Evolutionary conservation across 2,113 vertebrate genomes (phyloP).

Genomic region (Dicrurus megarhynchus): DNA sequence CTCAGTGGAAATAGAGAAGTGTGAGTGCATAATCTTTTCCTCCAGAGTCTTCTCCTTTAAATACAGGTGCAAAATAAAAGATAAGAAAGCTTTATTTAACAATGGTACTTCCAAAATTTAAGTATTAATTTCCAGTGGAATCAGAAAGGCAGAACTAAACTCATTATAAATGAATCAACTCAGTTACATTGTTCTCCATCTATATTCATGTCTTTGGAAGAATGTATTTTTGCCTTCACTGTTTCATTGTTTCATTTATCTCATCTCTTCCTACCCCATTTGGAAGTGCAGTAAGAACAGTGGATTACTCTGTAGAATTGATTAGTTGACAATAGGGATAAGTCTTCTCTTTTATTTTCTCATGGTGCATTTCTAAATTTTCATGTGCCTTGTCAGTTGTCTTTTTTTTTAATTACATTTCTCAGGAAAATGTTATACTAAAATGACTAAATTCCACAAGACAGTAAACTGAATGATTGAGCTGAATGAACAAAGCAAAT

Average conservation of each 20-base stretch:
- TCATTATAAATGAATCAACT: background rate
- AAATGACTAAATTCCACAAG: constrained; percentile 31
- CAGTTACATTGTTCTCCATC: background rate
- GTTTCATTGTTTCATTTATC: constrained; percentile 25
- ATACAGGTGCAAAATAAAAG: background rate
- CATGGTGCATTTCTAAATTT: background rate
- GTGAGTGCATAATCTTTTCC: background rate
- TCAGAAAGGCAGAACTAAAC: background rate
- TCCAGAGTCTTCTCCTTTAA: background rate
- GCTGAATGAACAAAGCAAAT: constrained; percentile 49
- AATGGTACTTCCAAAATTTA: background rate
- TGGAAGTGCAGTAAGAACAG: background rate
- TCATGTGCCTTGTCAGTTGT: background rate
- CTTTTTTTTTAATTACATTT: background rate
- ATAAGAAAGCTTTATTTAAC: background rate
- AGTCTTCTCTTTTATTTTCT: constrained; percentile 30
- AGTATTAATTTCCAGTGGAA: background rate
- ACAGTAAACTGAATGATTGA: constrained; percentile 39
- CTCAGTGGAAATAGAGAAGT: background rate
- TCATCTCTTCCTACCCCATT: background rate
- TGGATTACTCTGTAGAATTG: background rate
- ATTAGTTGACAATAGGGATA: background rate
- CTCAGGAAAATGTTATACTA: background rate
- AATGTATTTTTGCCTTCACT: background rate
- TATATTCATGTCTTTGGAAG: constrained; percentile 1